Conservation (phyloP, 1,140 invertebrate genomes). For the Tetragonula clypearis region DNA sequence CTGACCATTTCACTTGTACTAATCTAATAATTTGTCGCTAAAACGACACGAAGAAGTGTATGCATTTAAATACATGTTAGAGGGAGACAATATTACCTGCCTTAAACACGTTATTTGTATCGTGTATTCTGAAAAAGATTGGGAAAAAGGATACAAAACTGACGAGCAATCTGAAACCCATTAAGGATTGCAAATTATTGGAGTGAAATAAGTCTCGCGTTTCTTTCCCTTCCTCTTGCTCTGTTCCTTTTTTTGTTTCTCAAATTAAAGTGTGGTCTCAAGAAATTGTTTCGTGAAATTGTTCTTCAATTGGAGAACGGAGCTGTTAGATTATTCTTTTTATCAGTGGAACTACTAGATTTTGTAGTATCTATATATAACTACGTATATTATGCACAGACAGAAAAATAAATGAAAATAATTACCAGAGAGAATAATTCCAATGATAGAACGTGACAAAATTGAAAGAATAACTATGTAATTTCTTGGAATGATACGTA, state of each 20-base stretch:
- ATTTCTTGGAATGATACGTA: no score
- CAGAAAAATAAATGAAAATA: no score
- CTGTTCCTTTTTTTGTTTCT: not conserved
- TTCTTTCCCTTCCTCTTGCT: not conserved
- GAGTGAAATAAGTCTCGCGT: not conserved
- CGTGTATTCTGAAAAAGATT: not conserved
- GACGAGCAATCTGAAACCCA: not conserved
- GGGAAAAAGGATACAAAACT: not conserved
- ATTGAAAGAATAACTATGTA: no score
- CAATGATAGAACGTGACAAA: no score
- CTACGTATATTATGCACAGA: not conserved
- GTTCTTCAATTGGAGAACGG: not conserved
- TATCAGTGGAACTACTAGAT: not conserved
- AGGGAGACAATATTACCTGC: not conserved
- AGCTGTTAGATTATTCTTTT: not conserved
- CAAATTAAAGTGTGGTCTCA: no score
- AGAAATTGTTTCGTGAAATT: not conserved
- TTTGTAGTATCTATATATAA: not conserved
- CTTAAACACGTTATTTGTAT: not conserved
- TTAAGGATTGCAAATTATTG: constrained; percentile 17
- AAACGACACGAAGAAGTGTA: no score
- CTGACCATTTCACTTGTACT: no score
- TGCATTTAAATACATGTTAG: no score
- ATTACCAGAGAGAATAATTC: no score
- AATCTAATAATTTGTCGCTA: no score